These are phyloP conservation scores for Amblyornis subalaris DNA, from an alignment of 2,113 vertebrate genomes.

Conservation along the genomic window DNA sequence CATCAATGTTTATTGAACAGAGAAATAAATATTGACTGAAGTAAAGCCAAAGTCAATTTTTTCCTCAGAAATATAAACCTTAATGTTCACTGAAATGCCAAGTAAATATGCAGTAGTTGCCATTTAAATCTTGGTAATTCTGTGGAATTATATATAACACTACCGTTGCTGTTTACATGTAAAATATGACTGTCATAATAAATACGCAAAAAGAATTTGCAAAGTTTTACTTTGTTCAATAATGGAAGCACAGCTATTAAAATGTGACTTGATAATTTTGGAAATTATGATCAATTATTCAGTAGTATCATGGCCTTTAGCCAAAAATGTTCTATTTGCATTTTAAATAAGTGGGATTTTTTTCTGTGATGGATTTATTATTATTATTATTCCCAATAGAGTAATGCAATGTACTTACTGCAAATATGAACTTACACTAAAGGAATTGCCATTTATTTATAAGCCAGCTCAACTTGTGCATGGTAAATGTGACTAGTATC, in stretches of 20 bases:
- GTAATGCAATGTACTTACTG: background rate
- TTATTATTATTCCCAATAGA: background rate
- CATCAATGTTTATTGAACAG: conserved; percentile 52
- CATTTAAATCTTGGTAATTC: background rate
- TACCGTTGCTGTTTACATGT: background rate
- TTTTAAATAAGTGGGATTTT: background rate
- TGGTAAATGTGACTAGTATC: background rate
- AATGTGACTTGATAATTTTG: background rate
- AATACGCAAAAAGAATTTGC: background rate
- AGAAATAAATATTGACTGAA: conserved; percentile 56
- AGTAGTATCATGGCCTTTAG: background rate
- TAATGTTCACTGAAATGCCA: conserved; percentile 22
- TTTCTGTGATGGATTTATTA: background rate
- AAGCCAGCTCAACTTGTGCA: background rate
- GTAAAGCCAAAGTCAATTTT: conserved; percentile 48
- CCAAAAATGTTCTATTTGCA: background rate
- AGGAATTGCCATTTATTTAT: background rate
- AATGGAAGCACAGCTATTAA: background rate
- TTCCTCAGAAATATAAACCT: conserved; percentile 22
- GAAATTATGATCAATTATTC: background rate
- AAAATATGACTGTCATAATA: background rate
- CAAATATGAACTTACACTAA: background rate
- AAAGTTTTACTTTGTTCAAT: background rate
- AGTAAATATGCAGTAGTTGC: background rate
- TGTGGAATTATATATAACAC: background rate